A percentile compares a stretch with the other conserved stretches of the same genome.
Conservation (phyloP, 2,113 vertebrate species). For the Oreochromis tanganicae region DNA sequence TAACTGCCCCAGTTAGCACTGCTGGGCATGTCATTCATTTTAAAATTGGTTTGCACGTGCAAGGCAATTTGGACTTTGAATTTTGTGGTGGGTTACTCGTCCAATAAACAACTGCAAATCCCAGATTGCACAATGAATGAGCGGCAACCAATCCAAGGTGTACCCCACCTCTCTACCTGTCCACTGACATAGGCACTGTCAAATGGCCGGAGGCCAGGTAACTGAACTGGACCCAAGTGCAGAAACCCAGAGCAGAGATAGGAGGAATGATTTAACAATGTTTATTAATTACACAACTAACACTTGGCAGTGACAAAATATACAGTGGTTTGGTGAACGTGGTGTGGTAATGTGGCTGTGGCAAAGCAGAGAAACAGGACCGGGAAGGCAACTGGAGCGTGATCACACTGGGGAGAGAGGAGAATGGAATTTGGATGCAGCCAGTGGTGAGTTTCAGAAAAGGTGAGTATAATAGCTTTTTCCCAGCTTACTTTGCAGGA, state of each 20-base stretch:
- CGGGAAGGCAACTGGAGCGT: background rate
- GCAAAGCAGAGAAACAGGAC: background rate
- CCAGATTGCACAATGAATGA: background rate
- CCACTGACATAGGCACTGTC: background rate
- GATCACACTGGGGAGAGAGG: background rate
- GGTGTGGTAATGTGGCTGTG: background rate
- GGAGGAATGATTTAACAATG: no score
- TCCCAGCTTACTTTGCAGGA: background rate
- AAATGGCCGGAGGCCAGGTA: no score
- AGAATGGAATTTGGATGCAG: background rate
- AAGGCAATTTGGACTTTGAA: background rate
- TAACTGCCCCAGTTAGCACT: background rate
- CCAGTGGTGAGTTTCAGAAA: background rate
- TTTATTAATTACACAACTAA: no score
- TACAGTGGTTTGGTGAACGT: no score
- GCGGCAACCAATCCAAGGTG: background rate
- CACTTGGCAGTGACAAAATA: no score
- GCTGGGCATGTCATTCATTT: background rate
- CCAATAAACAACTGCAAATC: background rate
- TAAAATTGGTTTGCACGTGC: background rate
- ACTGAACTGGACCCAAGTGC: no score
- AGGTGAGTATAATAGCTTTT: background rate
- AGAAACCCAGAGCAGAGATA: no score
- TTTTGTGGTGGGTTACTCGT: background rate
- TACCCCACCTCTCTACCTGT: background rate